Percentiles rank a stretch among this genome's conserved stretches.
Evolutionary conservation across 2,888 invertebrate genomes (phyloP).

Genomic region (Cephus pulcher): DNA sequence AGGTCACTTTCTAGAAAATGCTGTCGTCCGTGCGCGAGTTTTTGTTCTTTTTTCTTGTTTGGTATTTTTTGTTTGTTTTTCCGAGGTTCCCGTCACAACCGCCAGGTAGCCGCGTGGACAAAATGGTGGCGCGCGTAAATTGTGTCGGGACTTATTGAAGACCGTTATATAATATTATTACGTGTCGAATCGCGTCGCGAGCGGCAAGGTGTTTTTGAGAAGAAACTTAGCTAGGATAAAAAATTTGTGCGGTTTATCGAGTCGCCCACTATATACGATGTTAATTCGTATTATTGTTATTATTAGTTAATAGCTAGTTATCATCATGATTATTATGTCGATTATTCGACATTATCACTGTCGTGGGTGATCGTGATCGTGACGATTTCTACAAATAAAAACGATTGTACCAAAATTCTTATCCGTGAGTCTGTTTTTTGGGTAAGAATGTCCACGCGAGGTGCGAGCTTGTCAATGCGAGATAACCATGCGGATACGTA

Average conservation of each 20-base stretch:
- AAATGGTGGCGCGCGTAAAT: not conserved
- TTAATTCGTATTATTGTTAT: not conserved
- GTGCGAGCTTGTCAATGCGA: not conserved
- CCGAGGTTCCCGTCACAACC: not conserved
- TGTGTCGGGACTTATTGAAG: not conserved
- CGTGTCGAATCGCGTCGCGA: not conserved
- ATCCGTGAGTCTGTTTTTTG: not conserved
- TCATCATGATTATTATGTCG: not conserved
- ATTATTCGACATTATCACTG: not conserved
- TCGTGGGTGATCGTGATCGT: not conserved
- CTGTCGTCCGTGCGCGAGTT: no score
- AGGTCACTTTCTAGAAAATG: no score
- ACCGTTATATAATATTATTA: not conserved
- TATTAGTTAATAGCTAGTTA: not conserved
- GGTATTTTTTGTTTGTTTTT: no score
- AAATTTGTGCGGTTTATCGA: slow-evolving; percentile 28
- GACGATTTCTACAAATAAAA: not conserved
- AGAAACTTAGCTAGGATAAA: slow-evolving; percentile 42
- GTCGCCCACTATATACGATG: not conserved
- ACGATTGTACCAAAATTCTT: slow-evolving; percentile 3
- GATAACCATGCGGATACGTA: not conserved
- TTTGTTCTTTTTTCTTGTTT: no score
- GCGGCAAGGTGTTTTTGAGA: not conserved
- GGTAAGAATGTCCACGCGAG: not conserved
- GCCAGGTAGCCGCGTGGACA: not conserved